Base-by-base conservation (phyloP, 2,888 invertebrate species). In the Mesochorus sp. region DNA sequence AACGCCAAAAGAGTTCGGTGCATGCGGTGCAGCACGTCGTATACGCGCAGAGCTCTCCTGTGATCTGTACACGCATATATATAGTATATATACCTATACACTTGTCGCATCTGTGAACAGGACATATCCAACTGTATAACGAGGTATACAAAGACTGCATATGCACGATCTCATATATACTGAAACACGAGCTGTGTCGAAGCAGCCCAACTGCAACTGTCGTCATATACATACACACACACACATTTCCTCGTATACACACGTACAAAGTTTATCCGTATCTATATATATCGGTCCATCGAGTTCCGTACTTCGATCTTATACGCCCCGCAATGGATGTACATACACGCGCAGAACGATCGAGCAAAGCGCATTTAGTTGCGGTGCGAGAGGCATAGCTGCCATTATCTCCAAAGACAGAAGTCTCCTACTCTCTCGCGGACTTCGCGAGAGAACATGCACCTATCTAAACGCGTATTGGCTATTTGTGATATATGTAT, bases 371-470 rank as follows among this genome's bases (percentile, higher is more conserved):
- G 61, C 59, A 61, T 59, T 14, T 51, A 72, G 26, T 24, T 24
- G 37, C 34, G 17, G 34, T 34, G 68, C 39, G 55, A 31, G 47
- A 61, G 21, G 49, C 10, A 26, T 64, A 55, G 62, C 75, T 81
- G 71, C 78, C 78, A 81, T 76, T 82, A 80, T 81, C 80, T 81
- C 76, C 82, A 74, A 82, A 78, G 76, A 76, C 76, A 78, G 81
- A 76, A 82, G 26, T 61, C 51, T 39, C 10, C 10, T 19, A 4
- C 47, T 17, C 8, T 34, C 67, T 37, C 26, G 39, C 8, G 64
- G 66, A 66, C 39, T 59, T 51, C 4, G 31, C 67, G 24, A 44
- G 34, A 14, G 3, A 53, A 49, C 44, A n/a, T 47, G 24, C 51
- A 37, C n/a, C 14, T 17, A 66, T 76, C 47, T 61, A 61, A 64